Base-by-base conservation (phyloP, 2,888 invertebrate genomes). In the Phymatocera aterrima region DNA sequence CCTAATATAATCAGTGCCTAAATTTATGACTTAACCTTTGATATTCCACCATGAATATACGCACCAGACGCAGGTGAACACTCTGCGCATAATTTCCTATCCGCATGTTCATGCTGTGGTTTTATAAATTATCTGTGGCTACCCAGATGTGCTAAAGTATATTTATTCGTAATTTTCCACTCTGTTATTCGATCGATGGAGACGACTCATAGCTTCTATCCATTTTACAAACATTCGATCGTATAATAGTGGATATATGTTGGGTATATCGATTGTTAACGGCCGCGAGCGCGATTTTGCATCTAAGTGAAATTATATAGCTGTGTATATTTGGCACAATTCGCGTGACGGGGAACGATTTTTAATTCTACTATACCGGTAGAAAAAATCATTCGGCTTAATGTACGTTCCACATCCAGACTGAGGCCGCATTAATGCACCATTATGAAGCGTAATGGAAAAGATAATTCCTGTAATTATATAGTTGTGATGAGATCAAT, bases 21-120 rank as follows among this genome's bases (percentile, higher is more conserved):
- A 64, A 64, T 64, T 64, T 64, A 64, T 37, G 10, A 61, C 61
- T n/a, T 12, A 31, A 64, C 37, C 37, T 64, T 64, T 34, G 10
- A 37, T 64, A 64, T 64, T 37, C 37, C 15, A 37, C 64, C 18
- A 64, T 64, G 37, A 64, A 64, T 61, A 34, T 31, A 2, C 18
- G 34, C 21, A 8, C 61, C 3, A 12, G 28, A 18, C 24, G 5
- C 10, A 54, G n/a, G n/a, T 21, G 21, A 24, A n/a, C n/a, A n/a
- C n/a, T n/a, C 21, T 18, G 21, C 10, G 51, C 21, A 51, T 24
- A 21, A 57, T 57, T 57, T 12, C 28, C 5, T 15, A 15, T 15
- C 8, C 40, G 15, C 28, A 57, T 15, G n/a, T n/a, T n/a, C n/a
- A n/a, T n/a, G 37, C 18, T 37, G 37, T 8, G n/a, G n/a, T 18